Base-by-base conservation (phyloP, 2,797 vertebrate genomes). In the Micromesistius poutassou region DNA sequence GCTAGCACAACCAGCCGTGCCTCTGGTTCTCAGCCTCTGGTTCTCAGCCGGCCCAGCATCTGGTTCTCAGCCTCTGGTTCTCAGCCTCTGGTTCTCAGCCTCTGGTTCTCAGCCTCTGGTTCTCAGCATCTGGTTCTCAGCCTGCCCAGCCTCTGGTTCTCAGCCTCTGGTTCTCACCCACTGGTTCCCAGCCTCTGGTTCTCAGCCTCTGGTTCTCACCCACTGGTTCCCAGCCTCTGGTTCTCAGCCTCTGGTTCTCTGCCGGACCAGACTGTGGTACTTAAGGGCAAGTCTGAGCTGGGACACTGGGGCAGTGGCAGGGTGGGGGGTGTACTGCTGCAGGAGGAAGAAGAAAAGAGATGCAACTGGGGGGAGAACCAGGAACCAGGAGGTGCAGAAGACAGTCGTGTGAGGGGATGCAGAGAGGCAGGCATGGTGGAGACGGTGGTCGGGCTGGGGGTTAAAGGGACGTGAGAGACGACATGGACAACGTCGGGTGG, bases 1-100 rank as follows among this genome's bases (percentile, higher is more conserved):
- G 90, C 88, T 89, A 83, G 84, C 89, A 84, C 89, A 82, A 35
- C 78, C 84, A 80, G 78, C 83, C 73, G 85, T 90, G 36, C 36
- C 36, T 38, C 36, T 38, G 36, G 36, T 38, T 38, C 36, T 38
- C 36, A 38, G 36, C 36, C 36, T 38, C 36, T 36, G 35, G 35
- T 36, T 6, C 35, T 36, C 35, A 36, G 35, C 35, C 35, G 35
- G 35, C 5, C 6, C 5, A 6, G 35, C 35, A 2, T 36, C 35
- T 36, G 35, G 35, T 36, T 36, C 35, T 36, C 35, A 36, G 35
- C 35, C 35, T 36, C 35, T 36, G 4, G 35, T 36, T 6, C 35
- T 36, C 80, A 36, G 35, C 35, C 35, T 36, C 72, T 36, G 35
- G 85, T 89, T 90, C 90, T 91, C 89, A 89, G 90, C 35, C 35